A percentile compares a stretch with the other conserved stretches of the same genome.
Evolutionary conservation across 1,140 invertebrate species (phyloP).

Genomic region (Laodelphax striatellus): DNA sequence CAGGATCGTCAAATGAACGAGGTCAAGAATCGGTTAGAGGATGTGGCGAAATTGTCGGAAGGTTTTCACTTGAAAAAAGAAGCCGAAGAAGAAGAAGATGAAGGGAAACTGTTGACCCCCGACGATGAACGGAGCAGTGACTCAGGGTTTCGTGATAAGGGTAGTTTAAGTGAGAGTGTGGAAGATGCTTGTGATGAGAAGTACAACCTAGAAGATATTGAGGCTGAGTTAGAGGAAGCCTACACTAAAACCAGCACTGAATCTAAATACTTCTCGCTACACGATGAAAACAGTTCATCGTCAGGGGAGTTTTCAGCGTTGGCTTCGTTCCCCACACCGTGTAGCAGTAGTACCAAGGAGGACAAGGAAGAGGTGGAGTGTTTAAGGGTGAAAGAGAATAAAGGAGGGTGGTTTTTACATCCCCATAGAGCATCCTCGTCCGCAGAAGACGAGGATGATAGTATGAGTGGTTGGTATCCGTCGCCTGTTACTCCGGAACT

Average conservation of each 20-base stretch:
- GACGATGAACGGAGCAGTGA: slow-evolving; percentile 42
- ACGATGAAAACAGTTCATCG: background rate
- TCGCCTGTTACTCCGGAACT: slow-evolving; percentile 28
- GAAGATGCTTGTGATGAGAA: slow-evolving; percentile 38
- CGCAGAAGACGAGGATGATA: slow-evolving; percentile 19
- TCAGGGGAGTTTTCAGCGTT: background rate
- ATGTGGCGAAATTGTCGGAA: slow-evolving; percentile 17
- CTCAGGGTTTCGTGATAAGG: slow-evolving; percentile 41
- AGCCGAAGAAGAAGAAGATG: slow-evolving; percentile 30
- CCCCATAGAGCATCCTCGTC: slow-evolving; percentile 19
- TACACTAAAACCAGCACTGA: background rate
- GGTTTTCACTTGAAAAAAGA: slow-evolving; percentile 8
- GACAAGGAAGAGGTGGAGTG: slow-evolving; percentile 13
- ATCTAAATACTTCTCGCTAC: slow-evolving; percentile 1
- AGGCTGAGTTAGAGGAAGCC: slow-evolving; percentile 26
- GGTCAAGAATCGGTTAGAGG: slow-evolving; percentile 21
- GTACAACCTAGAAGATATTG: slow-evolving; percentile 31
- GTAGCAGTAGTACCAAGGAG: background rate
- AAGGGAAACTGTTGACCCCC: slow-evolving; percentile 36
- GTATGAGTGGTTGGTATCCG: slow-evolving; percentile 29
- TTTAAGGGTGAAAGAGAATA: slow-evolving; percentile 2
- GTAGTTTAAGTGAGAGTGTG: slow-evolving; percentile 27
- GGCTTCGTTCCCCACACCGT: background rate
- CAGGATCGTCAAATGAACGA: slow-evolving; percentile 22
- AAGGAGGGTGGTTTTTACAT: slow-evolving; percentile 37